Evolutionary conservation across 1,140 invertebrate species (phyloP).

Genomic region (Drosophila lini): DNA sequence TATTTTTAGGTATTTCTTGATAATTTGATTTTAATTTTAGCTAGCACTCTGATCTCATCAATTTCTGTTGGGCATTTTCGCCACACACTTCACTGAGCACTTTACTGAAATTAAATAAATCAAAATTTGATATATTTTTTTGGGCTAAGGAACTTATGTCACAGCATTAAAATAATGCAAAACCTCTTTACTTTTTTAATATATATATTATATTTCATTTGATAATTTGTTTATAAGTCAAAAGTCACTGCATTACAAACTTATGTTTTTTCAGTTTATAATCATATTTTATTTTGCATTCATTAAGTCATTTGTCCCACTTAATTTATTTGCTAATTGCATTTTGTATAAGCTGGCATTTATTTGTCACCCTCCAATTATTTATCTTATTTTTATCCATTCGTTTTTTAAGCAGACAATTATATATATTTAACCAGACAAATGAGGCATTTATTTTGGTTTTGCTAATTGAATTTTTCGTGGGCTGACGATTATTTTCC

Average conservation of each 20-base stretch:
- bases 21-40: background rate
- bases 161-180: background rate
- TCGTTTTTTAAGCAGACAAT: background rate
- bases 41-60: background rate
- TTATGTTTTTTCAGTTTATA: background rate
- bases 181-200: background rate
- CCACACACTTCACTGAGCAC: background rate
- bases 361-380: slow-evolving; percentile 3
- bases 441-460: slow-evolving; percentile 12
- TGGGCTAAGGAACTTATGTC: background rate
- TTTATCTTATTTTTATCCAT: background rate
- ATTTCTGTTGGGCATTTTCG: slow-evolving; percentile 1
- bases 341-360: background rate
- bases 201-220: background rate
- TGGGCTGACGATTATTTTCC: slow-evolving; percentile 5
- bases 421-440: slow-evolving; percentile 9
- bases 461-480: slow-evolving; percentile 11
- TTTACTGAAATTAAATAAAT: slow-evolving; percentile 27
- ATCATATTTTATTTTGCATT: background rate
- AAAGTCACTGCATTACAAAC: background rate
- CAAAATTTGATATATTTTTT: background rate
- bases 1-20: slow-evolving; percentile 5
- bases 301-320: background rate
- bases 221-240: background rate
- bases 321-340: background rate